phyloP scores from a whole-genome alignment of 2,113 vertebrate species.

The Variabilichromis moorii region DNA sequence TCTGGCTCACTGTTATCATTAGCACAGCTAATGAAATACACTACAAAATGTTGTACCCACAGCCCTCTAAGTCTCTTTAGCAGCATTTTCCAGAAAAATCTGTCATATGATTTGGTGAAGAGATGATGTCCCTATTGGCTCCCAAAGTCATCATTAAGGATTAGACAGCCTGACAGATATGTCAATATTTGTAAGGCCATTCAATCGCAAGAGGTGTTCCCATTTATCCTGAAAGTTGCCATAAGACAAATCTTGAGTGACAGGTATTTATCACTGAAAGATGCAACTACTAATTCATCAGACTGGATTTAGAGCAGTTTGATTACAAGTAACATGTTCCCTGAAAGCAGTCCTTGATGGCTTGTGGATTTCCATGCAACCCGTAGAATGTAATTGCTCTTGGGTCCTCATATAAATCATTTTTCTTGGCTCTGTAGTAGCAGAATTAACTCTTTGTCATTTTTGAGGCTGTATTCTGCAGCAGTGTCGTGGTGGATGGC shows the following conservation, averaged over 20 bases:
- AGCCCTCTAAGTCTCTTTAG: neutral
- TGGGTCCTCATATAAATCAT: neutral
- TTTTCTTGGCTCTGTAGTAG: neutral
- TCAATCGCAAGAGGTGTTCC: neutral
- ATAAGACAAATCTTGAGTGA: neutral
- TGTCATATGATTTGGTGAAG: neutral
- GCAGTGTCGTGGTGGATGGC: neutral
- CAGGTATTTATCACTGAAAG: neutral
- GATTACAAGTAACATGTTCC: neutral
- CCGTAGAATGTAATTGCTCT: neutral
- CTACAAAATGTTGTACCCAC: neutral
- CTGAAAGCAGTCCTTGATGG: neutral
- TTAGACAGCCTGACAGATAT: conserved; percentile 26
- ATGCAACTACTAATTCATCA: neutral
- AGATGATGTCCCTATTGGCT: neutral
- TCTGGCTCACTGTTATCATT: neutral
- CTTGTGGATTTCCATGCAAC: neutral
- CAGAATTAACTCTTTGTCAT: neutral
- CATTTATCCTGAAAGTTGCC: neutral
- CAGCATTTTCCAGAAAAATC: neutral
- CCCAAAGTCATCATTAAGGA: conserved; percentile 27
- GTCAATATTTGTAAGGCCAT: conserved; percentile 45
- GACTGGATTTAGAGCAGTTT: neutral
- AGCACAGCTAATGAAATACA: neutral
- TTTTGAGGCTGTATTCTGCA: neutral